A percentile compares a stretch with the other conserved stretches of the same genome.
These are phyloP conservation scores for Volucella inanis DNA, from an alignment of 2,888 invertebrate genomes.

Conservation along the genomic window DNA sequence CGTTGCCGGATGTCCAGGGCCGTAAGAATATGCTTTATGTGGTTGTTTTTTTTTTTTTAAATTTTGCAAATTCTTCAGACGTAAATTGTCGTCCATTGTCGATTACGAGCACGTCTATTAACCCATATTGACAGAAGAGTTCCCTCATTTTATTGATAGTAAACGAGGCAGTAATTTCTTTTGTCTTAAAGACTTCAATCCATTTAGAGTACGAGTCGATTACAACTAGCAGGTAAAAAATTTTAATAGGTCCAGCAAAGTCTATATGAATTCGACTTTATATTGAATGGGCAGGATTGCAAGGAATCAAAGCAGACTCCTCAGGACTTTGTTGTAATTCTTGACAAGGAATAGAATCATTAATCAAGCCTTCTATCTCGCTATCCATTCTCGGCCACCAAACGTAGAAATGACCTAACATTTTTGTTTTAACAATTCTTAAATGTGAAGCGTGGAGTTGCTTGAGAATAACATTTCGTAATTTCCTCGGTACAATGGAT, in stretches of 20 bases:
- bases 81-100: conserved; percentile 67
- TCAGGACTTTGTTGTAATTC: conserved; percentile 63
- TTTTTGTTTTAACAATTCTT: conserved; percentile 70
- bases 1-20: conserved; percentile 72
- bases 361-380: too few species aligned
- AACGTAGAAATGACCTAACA: conserved; percentile 38
- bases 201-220: conserved; percentile 69
- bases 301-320: conserved; percentile 61
- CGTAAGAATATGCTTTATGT: too few species aligned
- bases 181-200: conserved; percentile 73
- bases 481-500: too few species aligned
- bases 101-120: conserved; percentile 55
- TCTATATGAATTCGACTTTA: conserved; percentile 69
- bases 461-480: conserved; percentile 35
- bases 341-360: too few species aligned
- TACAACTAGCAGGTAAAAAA: conserved; percentile 58
- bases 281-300: conserved; percentile 47
- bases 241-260: conserved; percentile 68
- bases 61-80: conserved; percentile 41
- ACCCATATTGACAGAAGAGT: conserved; percentile 59
- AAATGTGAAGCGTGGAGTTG: conserved; percentile 70
- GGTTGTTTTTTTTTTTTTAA: conserved; percentile 25
- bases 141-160: conserved; percentile 58
- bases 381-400: too few species aligned
- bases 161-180: conserved; percentile 61